A percentile compares a stretch with the other conserved stretches of the same genome.
phyloP scores from a whole-genome alignment of 2,888 invertebrate genomes.

The Octonoba sinensis region DNA sequence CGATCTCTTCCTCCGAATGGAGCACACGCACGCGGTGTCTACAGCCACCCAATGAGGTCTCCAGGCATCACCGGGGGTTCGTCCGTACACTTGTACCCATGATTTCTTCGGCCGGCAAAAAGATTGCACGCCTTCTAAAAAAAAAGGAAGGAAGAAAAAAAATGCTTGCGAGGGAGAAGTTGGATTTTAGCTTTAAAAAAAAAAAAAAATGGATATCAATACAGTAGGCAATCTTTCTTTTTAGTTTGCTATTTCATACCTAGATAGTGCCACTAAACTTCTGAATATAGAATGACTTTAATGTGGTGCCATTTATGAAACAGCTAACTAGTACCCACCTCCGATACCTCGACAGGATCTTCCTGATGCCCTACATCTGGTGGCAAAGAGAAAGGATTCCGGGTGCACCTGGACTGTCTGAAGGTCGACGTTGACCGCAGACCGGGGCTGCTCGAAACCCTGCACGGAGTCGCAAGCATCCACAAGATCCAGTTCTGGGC shows the following conservation, averaged over 20 bases:
- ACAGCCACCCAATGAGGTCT: constrained; percentile 65
- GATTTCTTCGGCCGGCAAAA: constrained; percentile 64
- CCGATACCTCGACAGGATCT: constrained; percentile 59
- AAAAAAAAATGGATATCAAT: no score
- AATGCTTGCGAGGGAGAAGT: neutral
- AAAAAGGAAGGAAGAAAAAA: neutral
- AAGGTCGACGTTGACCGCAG: constrained; percentile 58
- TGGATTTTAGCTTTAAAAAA: no score
- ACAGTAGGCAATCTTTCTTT: no score
- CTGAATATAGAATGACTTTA: no score
- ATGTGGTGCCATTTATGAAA: no score
- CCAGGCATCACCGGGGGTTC: constrained; percentile 60
- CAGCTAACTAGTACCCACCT: constrained; percentile 20
- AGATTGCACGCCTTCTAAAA: constrained; percentile 43
- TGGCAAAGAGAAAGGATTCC: constrained; percentile 63
- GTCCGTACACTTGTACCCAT: constrained; percentile 65
- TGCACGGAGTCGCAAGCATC: constrained; percentile 58
- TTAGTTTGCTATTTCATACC: no score
- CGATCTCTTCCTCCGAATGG: constrained; percentile 35
- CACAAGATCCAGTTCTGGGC: constrained; percentile 32
- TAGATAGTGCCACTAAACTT: no score
- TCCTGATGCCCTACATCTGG: constrained; percentile 50
- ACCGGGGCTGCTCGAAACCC: constrained; percentile 55
- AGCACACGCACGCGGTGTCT: constrained; percentile 64
- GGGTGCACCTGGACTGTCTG: constrained; percentile 60